A percentile compares a stretch with the other conserved stretches of the same genome.
Conservation (phyloP, 2,113 vertebrate genomes). For the Anarhynchus alexandrinus region DNA sequence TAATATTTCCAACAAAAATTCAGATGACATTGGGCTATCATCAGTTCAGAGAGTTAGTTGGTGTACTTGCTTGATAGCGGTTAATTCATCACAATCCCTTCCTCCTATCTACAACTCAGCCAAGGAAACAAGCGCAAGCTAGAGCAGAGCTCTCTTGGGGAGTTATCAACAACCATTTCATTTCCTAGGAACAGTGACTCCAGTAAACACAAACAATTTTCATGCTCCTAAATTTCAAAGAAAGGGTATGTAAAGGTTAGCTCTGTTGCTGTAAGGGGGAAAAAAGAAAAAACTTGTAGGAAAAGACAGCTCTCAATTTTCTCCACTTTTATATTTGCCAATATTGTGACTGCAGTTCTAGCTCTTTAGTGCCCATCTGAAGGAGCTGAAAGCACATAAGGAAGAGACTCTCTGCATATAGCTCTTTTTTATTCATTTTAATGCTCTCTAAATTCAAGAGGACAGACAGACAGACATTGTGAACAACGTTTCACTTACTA, state of each 20-base stretch:
- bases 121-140: neutral
- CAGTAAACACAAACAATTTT: neutral
- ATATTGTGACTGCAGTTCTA: neutral
- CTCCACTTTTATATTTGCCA: neutral
- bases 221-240: neutral
- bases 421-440: neutral
- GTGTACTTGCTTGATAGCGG: accelerated
- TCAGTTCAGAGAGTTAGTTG: neutral
- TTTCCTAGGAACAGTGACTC: neutral
- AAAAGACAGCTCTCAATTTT: neutral
- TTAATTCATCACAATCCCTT: neutral
- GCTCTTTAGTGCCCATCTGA: neutral
- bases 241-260: neutral
- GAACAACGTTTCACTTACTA: neutral
- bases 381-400: neutral
- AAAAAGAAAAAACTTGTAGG: neutral
- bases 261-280: neutral
- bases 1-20: neutral
- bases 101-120: neutral
- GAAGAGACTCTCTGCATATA: neutral
- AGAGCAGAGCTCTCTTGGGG: neutral
- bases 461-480: neutral
- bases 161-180: neutral
- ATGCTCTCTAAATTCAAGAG: neutral
- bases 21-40: neutral